Evolutionary conservation across 2,797 vertebrate genomes (phyloP).

Genomic region (Moxostoma hubbsi): DNA sequence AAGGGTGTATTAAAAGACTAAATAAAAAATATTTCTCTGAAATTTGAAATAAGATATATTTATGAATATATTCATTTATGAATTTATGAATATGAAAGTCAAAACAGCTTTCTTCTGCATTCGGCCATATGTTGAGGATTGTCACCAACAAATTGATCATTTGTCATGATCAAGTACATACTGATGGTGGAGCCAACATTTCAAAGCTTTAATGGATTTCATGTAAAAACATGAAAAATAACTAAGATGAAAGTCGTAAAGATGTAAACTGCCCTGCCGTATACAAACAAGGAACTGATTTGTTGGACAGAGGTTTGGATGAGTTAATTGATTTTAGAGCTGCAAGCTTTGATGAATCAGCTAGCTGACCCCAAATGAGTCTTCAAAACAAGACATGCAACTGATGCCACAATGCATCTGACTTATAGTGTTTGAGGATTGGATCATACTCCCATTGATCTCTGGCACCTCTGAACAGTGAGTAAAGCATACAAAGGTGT

Average conservation of each 20-base stretch:
- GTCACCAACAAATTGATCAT: neutral
- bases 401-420: conserved; percentile 67
- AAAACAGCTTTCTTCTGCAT: neutral
- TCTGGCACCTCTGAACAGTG: conserved; percentile 62
- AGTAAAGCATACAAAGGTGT: conserved; percentile 38
- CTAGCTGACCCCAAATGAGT: conserved; percentile 29
- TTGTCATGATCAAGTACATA: neutral
- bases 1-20: no score
- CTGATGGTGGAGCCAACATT: neutral
- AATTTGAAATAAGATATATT: no score
- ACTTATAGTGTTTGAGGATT: conserved; percentile 69
- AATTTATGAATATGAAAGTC: neutral
- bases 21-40: no score
- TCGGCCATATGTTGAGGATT: neutral
- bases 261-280: neutral
- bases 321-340: conserved; percentile 58
- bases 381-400: conserved; percentile 43
- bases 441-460: conserved; percentile 73
- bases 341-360: conserved; percentile 66
- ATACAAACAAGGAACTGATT: neutral
- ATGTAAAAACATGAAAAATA: neutral
- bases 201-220: neutral
- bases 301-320: conserved; percentile 53
- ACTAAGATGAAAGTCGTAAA: neutral
- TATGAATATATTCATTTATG: no score